Percentiles rank a stretch among this genome's conserved stretches.
Evolutionary conservation across 2,888 invertebrate species (phyloP).

Genomic region (Physocephala rufipes): DNA sequence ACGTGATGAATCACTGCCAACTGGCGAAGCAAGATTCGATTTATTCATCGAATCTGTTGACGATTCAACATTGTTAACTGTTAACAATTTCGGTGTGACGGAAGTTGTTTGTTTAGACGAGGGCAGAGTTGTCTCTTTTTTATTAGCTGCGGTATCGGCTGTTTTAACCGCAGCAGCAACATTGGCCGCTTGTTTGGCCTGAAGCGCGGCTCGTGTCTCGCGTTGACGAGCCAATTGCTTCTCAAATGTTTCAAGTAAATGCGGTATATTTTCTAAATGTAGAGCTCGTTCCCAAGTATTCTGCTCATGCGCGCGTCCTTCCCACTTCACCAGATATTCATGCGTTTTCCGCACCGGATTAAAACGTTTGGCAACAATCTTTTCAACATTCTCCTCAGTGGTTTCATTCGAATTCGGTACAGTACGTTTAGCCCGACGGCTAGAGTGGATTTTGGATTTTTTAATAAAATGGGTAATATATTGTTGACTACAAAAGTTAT

Average conservation of each 20-base stretch:
- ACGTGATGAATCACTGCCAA: slow-evolving; percentile 54
- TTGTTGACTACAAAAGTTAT: neutral
- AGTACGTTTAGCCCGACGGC: slow-evolving; percentile 61
- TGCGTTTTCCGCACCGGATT: slow-evolving; percentile 80
- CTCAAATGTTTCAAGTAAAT: slow-evolving; percentile 82
- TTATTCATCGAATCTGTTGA: slow-evolving; percentile 33
- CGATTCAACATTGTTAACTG: slow-evolving; percentile 8
- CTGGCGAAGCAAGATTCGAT: slow-evolving; percentile 47
- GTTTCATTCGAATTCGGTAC: slow-evolving; percentile 59
- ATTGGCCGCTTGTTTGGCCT: slow-evolving; percentile 54
- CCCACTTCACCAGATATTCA: slow-evolving; percentile 88
- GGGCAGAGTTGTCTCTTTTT: slow-evolving; percentile 51
- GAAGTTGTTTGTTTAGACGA: slow-evolving; percentile 57
- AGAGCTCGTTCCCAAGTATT: slow-evolving; percentile 87
- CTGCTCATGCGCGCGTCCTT: slow-evolving; percentile 80
- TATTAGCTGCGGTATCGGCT: slow-evolving; percentile 63
- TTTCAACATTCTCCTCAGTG: slow-evolving; percentile 81
- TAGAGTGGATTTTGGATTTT: slow-evolving; percentile 39
- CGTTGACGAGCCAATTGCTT: slow-evolving; percentile 80
- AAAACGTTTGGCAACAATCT: slow-evolving; percentile 84
- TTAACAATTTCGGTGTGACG: slow-evolving; percentile 54
- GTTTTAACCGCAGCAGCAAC: slow-evolving; percentile 45
- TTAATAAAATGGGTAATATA: neutral
- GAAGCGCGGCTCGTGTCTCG: slow-evolving; percentile 71
- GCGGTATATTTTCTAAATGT: slow-evolving; percentile 80